Base-by-base conservation (phyloP, 1,140 invertebrate species). In the Drepana arcuata region DNA sequence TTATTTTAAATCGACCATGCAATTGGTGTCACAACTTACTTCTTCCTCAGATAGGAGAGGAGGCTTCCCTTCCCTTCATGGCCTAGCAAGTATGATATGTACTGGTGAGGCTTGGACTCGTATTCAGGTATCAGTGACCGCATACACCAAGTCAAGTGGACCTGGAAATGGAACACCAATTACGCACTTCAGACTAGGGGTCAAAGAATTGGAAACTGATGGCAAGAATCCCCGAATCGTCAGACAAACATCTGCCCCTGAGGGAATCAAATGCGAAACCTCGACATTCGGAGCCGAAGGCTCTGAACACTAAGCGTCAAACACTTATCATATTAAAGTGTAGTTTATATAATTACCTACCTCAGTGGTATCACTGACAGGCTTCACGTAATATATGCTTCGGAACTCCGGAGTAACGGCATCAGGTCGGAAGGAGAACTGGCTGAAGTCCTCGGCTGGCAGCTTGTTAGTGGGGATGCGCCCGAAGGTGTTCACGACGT, bases 11-110 rank as follows among this genome's bases (percentile, higher is more conserved):
- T n/a, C n/a, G n/a, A n/a, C n/a, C n/a, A n/a, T n/a, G n/a, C n/a
- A n/a, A 10, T 16, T 7, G 9, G 10, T 12, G 16, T 11, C 81
- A n/a, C n/a, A n/a, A 26, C 85, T 72, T 67, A 88, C 84, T 91
- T 92, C 31, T 90, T 88, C 40, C 92, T 89, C 16, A 98, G 82
- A 61, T 93, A 94, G 21, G 92, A 92, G 1, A 95, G 87, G 7
- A 98, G 74, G 52, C 93, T 95, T 13, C 94, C 95, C 51, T 90
- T 88, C 1, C 95, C 95, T 80, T 97, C 95, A 69, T 97, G 92
- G 0, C 94, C 95, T 2, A 97, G 78, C 2, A 97, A 71, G 77
- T 91, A 93, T 0, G 91, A 90, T 0, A 97, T 63, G 54, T 96
- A 95, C 28, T 92, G 85, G 41, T 92, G 85, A 0, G 93, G 92